These are phyloP conservation scores for Cercocebus atys DNA, from an alignment of 2,113 vertebrate species.

Conservation along the genomic window DNA sequence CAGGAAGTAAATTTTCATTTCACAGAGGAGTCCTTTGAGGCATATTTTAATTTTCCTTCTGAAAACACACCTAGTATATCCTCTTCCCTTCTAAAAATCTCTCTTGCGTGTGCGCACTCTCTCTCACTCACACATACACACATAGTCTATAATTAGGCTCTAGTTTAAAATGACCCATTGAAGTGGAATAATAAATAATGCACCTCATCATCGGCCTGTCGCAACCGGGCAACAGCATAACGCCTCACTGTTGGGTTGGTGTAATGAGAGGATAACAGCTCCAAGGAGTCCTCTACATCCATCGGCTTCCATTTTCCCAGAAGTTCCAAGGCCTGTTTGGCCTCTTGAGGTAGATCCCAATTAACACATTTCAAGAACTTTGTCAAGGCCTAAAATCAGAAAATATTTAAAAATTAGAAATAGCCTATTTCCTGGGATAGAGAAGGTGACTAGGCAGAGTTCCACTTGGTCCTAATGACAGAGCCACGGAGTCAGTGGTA, in stretches of 20 bases:
- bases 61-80: conserved; percentile 61
- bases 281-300: conserved; percentile 98
- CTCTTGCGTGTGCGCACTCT: not conserved
- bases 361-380: conserved; percentile 99
- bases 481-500: not conserved
- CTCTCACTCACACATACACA: not conserved
- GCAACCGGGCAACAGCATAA: conserved; percentile 94
- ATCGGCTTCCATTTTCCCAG: conserved; percentile 98
- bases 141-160: not conserved
- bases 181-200: not conserved
- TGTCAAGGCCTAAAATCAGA: conserved; percentile 90
- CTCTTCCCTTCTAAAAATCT: not conserved
- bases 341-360: conserved; percentile 97
- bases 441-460: not conserved
- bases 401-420: conserved; percentile 23
- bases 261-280: conserved; percentile 96
- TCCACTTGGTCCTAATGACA: not conserved
- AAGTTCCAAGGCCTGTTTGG: conserved; percentile 97
- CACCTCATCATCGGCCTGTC: conserved; percentile 98
- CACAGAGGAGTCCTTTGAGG: conserved; percentile 58
- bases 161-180: not conserved
- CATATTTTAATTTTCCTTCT: conserved; percentile 73
- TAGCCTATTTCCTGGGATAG: not conserved
- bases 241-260: conserved; percentile 95
- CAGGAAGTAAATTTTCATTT: conserved; percentile 71